These are phyloP conservation scores for Amphimedon queenslandica DNA, from an alignment of 37 sponge, comb jelly and placozoan species.

Conservation along the genomic window DNA sequence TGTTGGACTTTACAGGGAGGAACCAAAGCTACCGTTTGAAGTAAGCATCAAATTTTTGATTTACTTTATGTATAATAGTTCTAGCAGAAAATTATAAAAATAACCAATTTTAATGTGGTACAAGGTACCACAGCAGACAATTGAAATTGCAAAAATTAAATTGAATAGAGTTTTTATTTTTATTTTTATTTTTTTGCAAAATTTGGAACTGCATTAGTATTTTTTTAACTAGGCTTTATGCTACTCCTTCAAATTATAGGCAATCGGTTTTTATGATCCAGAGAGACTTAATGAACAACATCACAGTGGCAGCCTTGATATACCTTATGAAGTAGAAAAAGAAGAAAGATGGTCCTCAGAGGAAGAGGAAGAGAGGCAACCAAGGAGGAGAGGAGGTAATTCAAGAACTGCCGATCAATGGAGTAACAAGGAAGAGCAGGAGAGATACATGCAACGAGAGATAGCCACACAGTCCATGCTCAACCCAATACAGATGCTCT, in stretches of 20 bases:
- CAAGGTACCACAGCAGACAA: too few relatives aligned
- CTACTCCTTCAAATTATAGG: conserved; percentile 2
- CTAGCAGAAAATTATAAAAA: too few relatives aligned
- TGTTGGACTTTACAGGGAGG: conserved; percentile 18
- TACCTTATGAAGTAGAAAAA: too few relatives aligned
- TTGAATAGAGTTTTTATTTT: too few relatives aligned
- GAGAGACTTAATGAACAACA: neutral
- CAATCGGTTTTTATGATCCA: conserved; percentile 9
- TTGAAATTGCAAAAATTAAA: too few relatives aligned
- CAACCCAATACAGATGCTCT: neutral
- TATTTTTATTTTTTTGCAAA: too few relatives aligned
- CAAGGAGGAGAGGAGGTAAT: neutral
- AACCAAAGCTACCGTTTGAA: conserved; percentile 27
- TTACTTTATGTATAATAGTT: too few relatives aligned
- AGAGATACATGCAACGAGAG: neutral
- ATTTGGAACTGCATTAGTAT: too few relatives aligned
- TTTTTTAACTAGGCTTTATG: too few relatives aligned
- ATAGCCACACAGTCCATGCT: neutral
- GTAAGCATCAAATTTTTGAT: too few relatives aligned
- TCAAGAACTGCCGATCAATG: too few relatives aligned
- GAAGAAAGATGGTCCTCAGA: neutral
- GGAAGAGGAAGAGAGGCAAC: neutral
- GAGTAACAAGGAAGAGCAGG: neutral
- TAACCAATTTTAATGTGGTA: too few relatives aligned
- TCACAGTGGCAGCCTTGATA: neutral